Base-by-base conservation (phyloP, 2,113 vertebrate species). In the Cyanocitta stelleri region DNA sequence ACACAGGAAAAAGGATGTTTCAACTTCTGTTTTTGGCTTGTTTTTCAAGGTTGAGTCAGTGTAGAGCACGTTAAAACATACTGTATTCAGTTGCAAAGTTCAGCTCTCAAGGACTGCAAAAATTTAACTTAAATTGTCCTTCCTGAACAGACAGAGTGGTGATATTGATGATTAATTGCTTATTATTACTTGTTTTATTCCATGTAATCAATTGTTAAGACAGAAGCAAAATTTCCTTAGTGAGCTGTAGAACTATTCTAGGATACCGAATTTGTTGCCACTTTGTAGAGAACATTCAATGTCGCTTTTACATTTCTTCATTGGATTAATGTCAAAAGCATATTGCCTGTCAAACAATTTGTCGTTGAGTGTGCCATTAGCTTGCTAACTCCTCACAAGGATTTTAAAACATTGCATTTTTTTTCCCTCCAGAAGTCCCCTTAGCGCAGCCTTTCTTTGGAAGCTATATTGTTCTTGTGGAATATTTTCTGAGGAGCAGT, bases 21-120 rank as follows among this genome's bases (percentile, higher is more conserved):
- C 92, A 85, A 81, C 94, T 97, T 94, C 87, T 96, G 96, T 85
- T 96, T 97, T 97, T 96, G 95, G 94, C 90, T 96, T 95, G 87
- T 93, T 95, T 96, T 95, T 95, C 82, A 89, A 91, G 94, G 73
- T 95, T 96, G 92, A 90, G 69, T 94, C 91, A 91, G 87, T 96
- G 23, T 20, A 85, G 87, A 92, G 77, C 92, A 88, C 6, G 9
- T 79, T 95, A 85, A 96, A 89, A 75, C 87, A 51, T 89, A 92
- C 74, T 89, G 87, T 51, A 58, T 33, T 95, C 66, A 19, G 54
- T 41, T 71, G 72, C 68, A 94, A 89, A 80, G 80, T 90, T 96
- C 74, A 44, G 39, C 69, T 83, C 72, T 89, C 46, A 86, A 80
- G 75, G 54, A 85, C 46, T 85, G 89, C 51, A 93, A 44, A 74